Base-by-base conservation (phyloP, 92 coral and sea anemone genomes). In the Chrysogorgia sp. region DNA sequence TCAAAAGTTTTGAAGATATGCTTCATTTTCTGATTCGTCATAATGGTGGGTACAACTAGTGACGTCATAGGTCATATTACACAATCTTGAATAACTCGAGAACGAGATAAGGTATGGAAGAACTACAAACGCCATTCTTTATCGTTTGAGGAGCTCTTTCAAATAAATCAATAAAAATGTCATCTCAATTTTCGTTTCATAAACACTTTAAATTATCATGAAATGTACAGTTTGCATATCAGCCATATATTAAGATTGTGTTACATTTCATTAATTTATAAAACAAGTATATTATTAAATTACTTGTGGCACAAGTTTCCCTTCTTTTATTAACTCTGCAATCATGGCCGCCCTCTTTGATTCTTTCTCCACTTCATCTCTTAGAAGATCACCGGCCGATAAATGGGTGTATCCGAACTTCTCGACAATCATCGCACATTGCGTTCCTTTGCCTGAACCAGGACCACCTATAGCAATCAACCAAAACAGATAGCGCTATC, bases 391-490 rank as follows among this genome's bases (percentile, higher is more conserved):
- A 12, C 97, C 97, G 12, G 97, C 96, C 9, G 97, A 93, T 47
- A 93, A 72, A 75, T 93, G 97, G 34, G 91, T 76, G 80, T 88
- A 90, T 37, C 88, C 85, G 70, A 88, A 93, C 56, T 88, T 86
- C 15, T 86, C 82, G 21, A 86, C 90, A 32, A 93, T 85, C 65
- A 82, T 87, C 68, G 76, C 53, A 49, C 97, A 93, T 50, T 88
- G 96, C 14, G 97, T 93, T 34, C 97, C 97, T 58, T 93, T 93
- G 58, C 97, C 97, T 28, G 96, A 90, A 25, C 97, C 97, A 33
- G 97, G 96, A 0, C 97, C 97, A 49, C 97, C 97, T 92, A 67
- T 13, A 17, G 55, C 14, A 25, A 29, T 29, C 17, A 5, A 20
- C 15, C 20, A 5, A 26, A 41, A 7, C 57, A 67, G n/a, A n/a